A percentile compares a stretch with the other conserved stretches of the same genome.
Evolutionary conservation across 2,888 invertebrate genomes (phyloP).

Genomic region (Drosophila ustulata): DNA sequence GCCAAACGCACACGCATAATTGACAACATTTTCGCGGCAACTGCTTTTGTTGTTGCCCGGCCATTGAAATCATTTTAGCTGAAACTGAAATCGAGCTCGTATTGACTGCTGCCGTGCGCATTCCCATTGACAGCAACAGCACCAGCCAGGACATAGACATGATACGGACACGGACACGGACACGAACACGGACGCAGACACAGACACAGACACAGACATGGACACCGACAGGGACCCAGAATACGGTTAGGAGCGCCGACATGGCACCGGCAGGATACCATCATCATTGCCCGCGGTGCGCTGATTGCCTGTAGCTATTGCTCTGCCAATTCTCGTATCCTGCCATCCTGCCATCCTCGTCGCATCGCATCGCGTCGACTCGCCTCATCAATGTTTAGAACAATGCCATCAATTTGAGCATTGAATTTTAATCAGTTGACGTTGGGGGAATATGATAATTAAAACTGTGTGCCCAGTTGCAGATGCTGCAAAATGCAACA

Average conservation of each 20-base stretch:
- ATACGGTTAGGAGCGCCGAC: conserved; percentile 4
- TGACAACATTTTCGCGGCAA: conserved; percentile 71
- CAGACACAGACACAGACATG: conserved; percentile 2
- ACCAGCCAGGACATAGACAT: conserved; percentile 10
- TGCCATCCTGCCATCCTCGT: conserved; percentile 17
- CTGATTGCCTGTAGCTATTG: conserved; percentile 41
- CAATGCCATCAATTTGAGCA: conserved; percentile 65
- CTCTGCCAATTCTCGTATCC: conserved; percentile 22
- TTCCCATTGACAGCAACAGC: conserved; percentile 38
- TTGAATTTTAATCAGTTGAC: conserved; percentile 79
- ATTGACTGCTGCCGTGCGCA: conserved; percentile 28
- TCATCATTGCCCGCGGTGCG: conserved; percentile 45
- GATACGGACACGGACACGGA: conserved; percentile 1
- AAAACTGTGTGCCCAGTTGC: conserved; percentile 49
- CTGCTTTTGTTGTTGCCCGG: conserved; percentile 54
- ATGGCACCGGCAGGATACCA: conserved; percentile 31
- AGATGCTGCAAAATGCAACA: conserved; percentile 39
- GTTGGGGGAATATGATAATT: conserved; percentile 67
- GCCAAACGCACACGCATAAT: conserved; percentile 63
- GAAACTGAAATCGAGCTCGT: conserved; percentile 54
- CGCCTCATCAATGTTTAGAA: conserved; percentile 63
- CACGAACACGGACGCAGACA: background rate
- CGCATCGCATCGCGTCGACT: conserved; percentile 9
- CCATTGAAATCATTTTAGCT: conserved; percentile 66
- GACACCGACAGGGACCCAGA: conserved; percentile 12